phyloP scores from a whole-genome alignment of 2,113 vertebrate species.

The Gracilinanus agilis region DNA sequence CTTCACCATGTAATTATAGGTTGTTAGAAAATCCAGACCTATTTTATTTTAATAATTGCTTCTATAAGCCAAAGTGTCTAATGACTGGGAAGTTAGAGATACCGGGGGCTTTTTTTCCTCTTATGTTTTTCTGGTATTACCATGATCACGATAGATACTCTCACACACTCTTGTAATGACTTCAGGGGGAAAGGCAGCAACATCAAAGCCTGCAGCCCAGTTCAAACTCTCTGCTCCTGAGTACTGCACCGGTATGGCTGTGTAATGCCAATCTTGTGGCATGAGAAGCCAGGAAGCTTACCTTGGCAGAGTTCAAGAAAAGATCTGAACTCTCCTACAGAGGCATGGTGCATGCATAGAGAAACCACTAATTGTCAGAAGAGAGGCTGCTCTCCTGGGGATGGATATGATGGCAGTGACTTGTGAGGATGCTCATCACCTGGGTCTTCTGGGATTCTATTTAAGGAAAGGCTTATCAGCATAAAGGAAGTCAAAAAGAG shows the following conservation, averaged over 20 bases:
- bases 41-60: constrained; percentile 65
- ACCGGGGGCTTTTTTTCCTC: background rate
- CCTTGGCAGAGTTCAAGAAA: constrained; percentile 33
- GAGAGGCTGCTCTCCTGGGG: constrained; percentile 17
- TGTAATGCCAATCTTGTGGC: background rate
- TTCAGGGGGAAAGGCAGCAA: background rate
- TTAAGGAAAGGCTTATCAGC: constrained; percentile 26
- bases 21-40: constrained; percentile 49
- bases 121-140: constrained; percentile 30
- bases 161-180: background rate
- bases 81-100: background rate
- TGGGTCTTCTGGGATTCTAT: constrained; percentile 30
- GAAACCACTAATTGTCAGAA: constrained; percentile 38
- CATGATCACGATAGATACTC: background rate
- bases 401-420: constrained; percentile 26
- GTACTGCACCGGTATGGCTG: no score
- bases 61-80: background rate
- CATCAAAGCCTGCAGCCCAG: rapidly evolving
- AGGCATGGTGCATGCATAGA: constrained; percentile 22
- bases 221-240: background rate
- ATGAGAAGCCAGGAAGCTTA: background rate
- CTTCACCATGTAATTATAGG: constrained; percentile 49
- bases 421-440: constrained; percentile 51
- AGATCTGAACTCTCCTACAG: constrained; percentile 32
- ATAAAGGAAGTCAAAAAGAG: background rate